These are phyloP conservation scores for Motacilla alba DNA, from an alignment of 2,113 vertebrate species.

Conservation along the genomic window DNA sequence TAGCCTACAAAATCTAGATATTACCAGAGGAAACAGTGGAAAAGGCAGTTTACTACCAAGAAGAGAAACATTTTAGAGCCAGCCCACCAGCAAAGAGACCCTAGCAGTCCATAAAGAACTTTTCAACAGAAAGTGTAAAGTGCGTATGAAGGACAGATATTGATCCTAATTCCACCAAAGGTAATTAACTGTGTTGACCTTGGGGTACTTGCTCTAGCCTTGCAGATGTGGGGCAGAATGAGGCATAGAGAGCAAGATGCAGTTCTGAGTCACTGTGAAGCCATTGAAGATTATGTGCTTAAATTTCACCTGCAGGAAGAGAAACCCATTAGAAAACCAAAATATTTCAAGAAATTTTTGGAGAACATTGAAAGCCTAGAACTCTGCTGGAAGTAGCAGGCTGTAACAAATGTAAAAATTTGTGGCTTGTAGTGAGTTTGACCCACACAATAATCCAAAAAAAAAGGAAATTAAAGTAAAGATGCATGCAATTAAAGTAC, in stretches of 20 bases:
- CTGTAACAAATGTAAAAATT: background rate
- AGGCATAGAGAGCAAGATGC: background rate
- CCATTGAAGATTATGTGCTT: background rate
- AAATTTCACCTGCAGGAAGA: background rate
- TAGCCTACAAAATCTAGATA: slow-evolving; percentile 32
- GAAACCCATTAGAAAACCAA: background rate
- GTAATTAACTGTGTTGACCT: background rate
- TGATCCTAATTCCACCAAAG: background rate
- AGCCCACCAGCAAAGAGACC: slow-evolving; percentile 33
- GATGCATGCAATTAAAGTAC: background rate
- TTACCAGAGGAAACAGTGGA: slow-evolving; percentile 15
- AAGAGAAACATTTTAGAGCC: slow-evolving; percentile 25
- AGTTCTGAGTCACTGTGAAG: background rate
- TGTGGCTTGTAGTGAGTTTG: background rate
- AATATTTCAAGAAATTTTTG: background rate
- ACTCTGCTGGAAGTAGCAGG: background rate
- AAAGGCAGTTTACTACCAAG: slow-evolving; percentile 44
- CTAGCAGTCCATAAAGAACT: slow-evolving; percentile 31
- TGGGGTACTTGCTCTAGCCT: background rate
- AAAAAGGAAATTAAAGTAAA: slow-evolving; percentile 23
- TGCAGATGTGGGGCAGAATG: background rate
- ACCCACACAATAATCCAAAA: background rate
- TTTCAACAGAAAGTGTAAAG: background rate
- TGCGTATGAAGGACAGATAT: background rate
- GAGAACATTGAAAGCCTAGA: background rate